These are phyloP conservation scores for Isurus oxyrinchus DNA, from an alignment of 2,113 vertebrate species.

Conservation along the genomic window DNA sequence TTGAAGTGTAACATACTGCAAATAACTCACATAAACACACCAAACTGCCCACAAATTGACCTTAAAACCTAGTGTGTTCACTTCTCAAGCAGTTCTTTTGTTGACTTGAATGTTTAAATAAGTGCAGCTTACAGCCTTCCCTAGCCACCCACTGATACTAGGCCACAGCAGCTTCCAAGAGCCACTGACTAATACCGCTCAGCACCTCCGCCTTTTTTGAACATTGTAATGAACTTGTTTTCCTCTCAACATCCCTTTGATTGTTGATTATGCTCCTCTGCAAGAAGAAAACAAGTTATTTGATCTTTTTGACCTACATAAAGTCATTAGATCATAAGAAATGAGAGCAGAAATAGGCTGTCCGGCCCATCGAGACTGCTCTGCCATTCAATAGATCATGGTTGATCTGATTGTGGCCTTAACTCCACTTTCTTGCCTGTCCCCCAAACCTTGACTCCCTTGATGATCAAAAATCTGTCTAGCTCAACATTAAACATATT, in stretches of 20 bases:
- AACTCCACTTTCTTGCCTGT: neutral
- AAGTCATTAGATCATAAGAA: neutral
- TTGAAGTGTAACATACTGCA: neutral
- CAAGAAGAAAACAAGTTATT: neutral
- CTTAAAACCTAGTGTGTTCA: neutral
- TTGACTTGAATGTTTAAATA: neutral
- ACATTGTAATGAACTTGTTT: neutral
- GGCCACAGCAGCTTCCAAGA: neutral
- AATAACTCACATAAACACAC: neutral
- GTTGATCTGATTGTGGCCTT: neutral
- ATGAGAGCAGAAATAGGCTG: neutral
- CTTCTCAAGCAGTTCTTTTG: neutral
- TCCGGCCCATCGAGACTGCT: neutral
- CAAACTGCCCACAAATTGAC: neutral
- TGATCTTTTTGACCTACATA: neutral
- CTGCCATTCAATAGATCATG: neutral
- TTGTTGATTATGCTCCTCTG: neutral
- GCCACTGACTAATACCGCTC: neutral
- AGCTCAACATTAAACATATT: neutral
- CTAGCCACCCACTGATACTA: neutral
- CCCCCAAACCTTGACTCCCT: neutral
- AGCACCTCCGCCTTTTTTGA: neutral
- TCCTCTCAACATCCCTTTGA: neutral
- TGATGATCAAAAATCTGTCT: neutral
- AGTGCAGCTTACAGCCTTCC: neutral